Evolutionary conservation across 2,888 invertebrate genomes (phyloP), one percentile per base, ranked within the genome.

Genomic region (Taphrorychus bicolor): DNA sequence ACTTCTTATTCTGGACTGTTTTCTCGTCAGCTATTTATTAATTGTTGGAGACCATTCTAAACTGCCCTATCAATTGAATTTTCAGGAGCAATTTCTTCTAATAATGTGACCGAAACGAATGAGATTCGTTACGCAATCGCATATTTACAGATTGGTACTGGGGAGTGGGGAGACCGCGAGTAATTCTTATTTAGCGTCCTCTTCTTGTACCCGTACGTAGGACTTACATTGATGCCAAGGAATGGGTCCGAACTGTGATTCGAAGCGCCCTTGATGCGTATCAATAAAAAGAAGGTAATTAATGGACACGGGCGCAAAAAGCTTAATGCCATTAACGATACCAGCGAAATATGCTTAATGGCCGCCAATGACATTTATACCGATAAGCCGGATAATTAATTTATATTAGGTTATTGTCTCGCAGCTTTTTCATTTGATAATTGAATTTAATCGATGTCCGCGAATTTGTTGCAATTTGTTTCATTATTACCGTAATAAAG

Each of bases 381-480:
- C 41, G 68, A 68, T 68, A 67, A 67, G 23, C 52, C 2, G 41
- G 48, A 68, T 59, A 68, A 68, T 68, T 68, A 68, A 68, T 68
- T 68, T 63, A 68, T 68, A 68, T 68, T 53, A 63, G 59, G 18
- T 58, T 68, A 68, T 68, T 68, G 68, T 68, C 59, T 45, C 52
- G 32, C 32, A 2, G 32, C 32, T 32, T 32, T 32, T 49, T 41
- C 49, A 41, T 51, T 63, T 49, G 49, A 49, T 59, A 49, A 59
- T 49, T 49, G 24, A 49, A 9, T 59, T 45, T 59, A 32, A 48
- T 63, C 24, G 63, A 48, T 16, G 17, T 24, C 49, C 17, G 51
- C 63, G 41, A 57, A 57, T 63, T 63, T 58, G 63, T 57, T 40
- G 41, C 41, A 51, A 63, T 56, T 32, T 32, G 32, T 32, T 63